These are phyloP conservation scores for Heteractis magnifica DNA, from an alignment of 92 coral and sea anemone species.

Conservation along the genomic window DNA sequence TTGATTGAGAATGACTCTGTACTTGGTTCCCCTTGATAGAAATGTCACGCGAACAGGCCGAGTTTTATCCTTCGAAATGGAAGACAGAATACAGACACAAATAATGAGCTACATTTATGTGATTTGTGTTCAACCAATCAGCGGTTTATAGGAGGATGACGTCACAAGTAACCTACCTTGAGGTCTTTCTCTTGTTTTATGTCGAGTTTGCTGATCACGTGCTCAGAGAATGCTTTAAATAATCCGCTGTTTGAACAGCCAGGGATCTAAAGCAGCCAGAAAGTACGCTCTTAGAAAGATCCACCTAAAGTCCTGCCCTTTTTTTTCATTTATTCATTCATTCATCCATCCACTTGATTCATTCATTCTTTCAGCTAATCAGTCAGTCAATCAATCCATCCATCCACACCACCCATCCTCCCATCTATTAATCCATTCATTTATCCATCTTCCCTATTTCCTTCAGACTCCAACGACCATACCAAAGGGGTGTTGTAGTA, in stretches of 20 bases:
- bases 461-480: not conserved
- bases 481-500: slow-evolving; percentile 96
- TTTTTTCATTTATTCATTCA: no score
- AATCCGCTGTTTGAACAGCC: slow-evolving; percentile 95
- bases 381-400: no score
- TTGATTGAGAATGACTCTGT: slow-evolving; percentile 77
- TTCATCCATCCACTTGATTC: no score
- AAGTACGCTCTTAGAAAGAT: not conserved
- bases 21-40: slow-evolving; percentile 86
- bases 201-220: slow-evolving; percentile 65
- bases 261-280: slow-evolving; percentile 52
- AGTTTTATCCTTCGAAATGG: slow-evolving; percentile 53
- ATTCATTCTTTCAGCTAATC: no score
- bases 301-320: not conserved
- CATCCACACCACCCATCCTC: not conserved
- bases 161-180: slow-evolving; percentile 37
- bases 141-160: not conserved
- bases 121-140: not conserved
- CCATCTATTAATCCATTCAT: not conserved
- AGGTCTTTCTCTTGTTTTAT: slow-evolving; percentile 65
- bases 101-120: not conserved
- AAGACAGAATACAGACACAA: not conserved
- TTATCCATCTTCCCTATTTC: not conserved
- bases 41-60: slow-evolving; percentile 84
- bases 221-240: slow-evolving; percentile 87